Base-by-base conservation (phyloP, 37 sponge, comb jelly and placozoan genomes). In the Bolinopsis microptera region DNA sequence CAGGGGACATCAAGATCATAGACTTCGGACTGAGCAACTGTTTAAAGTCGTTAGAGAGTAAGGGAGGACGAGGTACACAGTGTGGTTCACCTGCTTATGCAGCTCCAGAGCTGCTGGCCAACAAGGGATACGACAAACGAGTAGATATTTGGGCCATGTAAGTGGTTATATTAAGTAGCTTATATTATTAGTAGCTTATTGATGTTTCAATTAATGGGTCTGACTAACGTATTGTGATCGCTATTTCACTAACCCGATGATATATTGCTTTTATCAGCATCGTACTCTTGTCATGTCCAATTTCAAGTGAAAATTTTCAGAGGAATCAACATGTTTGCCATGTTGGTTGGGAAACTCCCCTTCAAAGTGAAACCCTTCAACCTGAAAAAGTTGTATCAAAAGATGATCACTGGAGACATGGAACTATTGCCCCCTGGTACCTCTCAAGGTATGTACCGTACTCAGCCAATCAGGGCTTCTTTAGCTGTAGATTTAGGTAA, bases 131-230 rank as follows among this genome's bases (percentile, higher is more conserved):
- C 88, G 95, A 94, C 38, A 48, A 37, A 21, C 69, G 92, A 24
- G 95, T 94, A n/a, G 95, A 95, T 75, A 74, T 95, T 22, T 95
- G 95, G 95, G 94, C 94, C 72, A 94, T 95, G 95, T 95, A 39
- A 94, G 95, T 76, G 9, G 8, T 40, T 38, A 34, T 32, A 21
- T 32, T 28, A 13, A 75, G 34, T 75, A 32, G 9, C 86, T 26
- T 31, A 76, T n/a, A 76, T 76, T 76, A n/a, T 13, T 18, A 18
- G 13, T 30, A 16, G 22, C 77, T 76, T 76, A 24, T 68, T 68
- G 23, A 24, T 23, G 23, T 24, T 68, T 68, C 23, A 24, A 24
- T 21, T 23, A 23, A 23, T 68, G 22, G 69, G 23, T 23, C 22
- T 68, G 21, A 24, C 21, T 68, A 76, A 24, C 24, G 32, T 24